Percentiles rank a stretch among this genome's conserved stretches.
These are phyloP conservation scores for Drosophila obscura DNA, from an alignment of 1,140 invertebrate species.

Conservation along the genomic window DNA sequence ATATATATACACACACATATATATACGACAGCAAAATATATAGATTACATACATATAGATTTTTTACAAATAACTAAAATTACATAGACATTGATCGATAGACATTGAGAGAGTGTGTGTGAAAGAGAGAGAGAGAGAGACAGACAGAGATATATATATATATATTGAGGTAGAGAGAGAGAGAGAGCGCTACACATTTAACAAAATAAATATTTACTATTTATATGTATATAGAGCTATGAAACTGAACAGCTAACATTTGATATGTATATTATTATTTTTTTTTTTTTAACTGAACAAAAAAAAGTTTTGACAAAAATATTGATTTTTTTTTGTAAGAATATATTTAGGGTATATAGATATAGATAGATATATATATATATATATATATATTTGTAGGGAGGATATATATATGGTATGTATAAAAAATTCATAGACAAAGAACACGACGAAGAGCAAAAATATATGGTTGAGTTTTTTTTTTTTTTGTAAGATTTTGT, in stretches of 20 bases:
- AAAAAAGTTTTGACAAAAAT: constrained; percentile 33
- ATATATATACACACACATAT: constrained; percentile 16
- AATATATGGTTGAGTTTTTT: constrained; percentile 77
- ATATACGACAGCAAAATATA: constrained; percentile 40
- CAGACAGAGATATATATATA: constrained; percentile 24
- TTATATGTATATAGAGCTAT: constrained; percentile 29
- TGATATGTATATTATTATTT: constrained; percentile 18
- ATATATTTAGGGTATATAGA: constrained; percentile 40
- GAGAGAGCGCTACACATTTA: constrained; percentile 54
- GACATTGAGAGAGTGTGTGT: constrained; percentile 35
- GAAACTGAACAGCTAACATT: constrained; percentile 46
- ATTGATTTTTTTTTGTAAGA: constrained; percentile 29
- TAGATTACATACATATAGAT: constrained; percentile 39
- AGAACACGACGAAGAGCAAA: constrained; percentile 84
- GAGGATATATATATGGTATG: constrained; percentile 43
- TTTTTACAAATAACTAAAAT: constrained; percentile 31
- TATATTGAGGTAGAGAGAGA: constrained; percentile 21
- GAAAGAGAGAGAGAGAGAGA: constrained; percentile 24
- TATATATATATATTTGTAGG: constrained; percentile 37
- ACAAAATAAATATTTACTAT: constrained; percentile 30
- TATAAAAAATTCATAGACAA: constrained; percentile 83
- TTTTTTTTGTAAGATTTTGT: constrained; percentile 52
- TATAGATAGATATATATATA: constrained; percentile 42
- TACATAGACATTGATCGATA: constrained; percentile 45
- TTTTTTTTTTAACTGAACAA: constrained; percentile 34